Evolutionary conservation across 2,113 vertebrate species (phyloP).

Genomic region (mouse (Mus musculus)): DNA sequence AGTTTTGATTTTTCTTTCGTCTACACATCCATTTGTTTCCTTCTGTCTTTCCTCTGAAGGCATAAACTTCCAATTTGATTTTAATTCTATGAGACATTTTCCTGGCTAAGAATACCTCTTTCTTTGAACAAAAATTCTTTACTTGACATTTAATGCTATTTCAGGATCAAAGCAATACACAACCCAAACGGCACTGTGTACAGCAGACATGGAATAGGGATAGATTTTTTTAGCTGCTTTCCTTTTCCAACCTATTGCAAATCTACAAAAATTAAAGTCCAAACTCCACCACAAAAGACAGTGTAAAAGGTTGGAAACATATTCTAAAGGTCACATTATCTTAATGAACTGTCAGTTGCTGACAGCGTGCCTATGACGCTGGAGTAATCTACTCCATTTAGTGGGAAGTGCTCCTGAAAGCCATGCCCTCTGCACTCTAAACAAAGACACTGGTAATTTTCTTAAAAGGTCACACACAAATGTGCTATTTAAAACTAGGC

Average conservation of each 20-base stretch:
- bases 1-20: neutral
- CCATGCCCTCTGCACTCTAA: conserved; percentile 84
- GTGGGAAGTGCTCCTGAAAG: conserved; percentile 78
- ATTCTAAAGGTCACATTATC: conserved; percentile 90
- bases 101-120: conserved; percentile 40
- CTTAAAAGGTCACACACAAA: conserved; percentile 86
- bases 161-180: conserved; percentile 15
- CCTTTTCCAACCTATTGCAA: conserved; percentile 76
- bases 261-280: conserved; percentile 80
- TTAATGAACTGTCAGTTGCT: conserved; percentile 88
- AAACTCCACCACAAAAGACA: conserved; percentile 77
- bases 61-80: conserved; percentile 70
- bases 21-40: conserved; percentile 22
- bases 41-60: conserved; percentile 61
- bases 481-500: conserved; percentile 81
- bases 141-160: conserved; percentile 73
- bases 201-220: conserved; percentile 53
- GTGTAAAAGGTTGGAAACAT: conserved; percentile 81
- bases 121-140: conserved; percentile 61
- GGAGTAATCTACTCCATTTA: conserved; percentile 83
- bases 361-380: conserved; percentile 82
- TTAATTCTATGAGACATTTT: conserved; percentile 76
- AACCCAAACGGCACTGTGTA: neutral
- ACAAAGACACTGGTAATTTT: conserved; percentile 87
- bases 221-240: conserved; percentile 58